Percentiles rank a stretch among this genome's conserved stretches.
Evolutionary conservation across 2,113 vertebrate genomes (phyloP).

Genomic region (Chloebia gouldiae): DNA sequence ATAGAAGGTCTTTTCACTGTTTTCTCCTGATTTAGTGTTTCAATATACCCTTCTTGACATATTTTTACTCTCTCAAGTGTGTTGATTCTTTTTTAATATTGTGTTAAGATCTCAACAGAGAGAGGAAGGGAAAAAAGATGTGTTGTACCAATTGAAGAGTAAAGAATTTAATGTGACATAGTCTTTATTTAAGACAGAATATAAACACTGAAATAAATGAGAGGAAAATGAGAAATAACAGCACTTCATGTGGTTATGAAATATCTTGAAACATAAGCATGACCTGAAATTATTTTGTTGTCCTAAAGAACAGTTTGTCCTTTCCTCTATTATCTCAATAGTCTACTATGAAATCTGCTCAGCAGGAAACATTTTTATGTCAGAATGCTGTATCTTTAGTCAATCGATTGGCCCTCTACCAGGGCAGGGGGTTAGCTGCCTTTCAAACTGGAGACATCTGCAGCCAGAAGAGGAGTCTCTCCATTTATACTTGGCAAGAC

Average conservation of each 20-base stretch:
- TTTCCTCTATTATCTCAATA: not conserved
- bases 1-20: conserved; percentile 22
- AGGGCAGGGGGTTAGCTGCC: not conserved
- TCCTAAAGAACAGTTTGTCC: not conserved
- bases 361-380: not conserved
- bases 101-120: conserved; percentile 13
- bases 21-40: conserved; percentile 52
- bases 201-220: not conserved
- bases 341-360: not conserved
- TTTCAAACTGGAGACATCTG: not conserved
- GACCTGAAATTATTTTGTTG: not conserved
- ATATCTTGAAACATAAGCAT: conserved; percentile 34
- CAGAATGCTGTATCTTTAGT: not conserved
- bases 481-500: not conserved
- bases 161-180: conserved; percentile 23
- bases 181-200: conserved; percentile 25
- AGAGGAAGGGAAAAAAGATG: not conserved
- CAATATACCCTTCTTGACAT: conserved; percentile 43
- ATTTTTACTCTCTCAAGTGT: conserved; percentile 28
- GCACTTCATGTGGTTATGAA: not conserved
- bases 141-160: not conserved
- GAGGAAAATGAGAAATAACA: not conserved
- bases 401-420: not conserved
- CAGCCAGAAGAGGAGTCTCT: not conserved
- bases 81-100: conserved; percentile 47